A percentile compares a stretch with the other conserved stretches of the same genome.
Conservation (phyloP, 2,888 invertebrate species). For the Anoncus sp. region DNA sequence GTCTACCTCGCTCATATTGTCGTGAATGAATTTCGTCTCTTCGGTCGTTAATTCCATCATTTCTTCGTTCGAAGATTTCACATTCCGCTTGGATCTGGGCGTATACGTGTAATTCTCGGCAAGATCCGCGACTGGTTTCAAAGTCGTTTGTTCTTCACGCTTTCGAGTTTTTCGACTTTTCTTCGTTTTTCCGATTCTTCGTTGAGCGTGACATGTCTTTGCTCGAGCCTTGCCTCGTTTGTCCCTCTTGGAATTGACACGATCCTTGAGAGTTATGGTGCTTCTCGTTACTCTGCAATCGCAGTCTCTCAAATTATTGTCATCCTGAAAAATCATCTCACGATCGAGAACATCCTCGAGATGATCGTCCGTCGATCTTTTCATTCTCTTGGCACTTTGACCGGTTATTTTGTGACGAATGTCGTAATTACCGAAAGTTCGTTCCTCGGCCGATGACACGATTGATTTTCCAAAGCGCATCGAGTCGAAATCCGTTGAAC, state of each 20-base stretch:
- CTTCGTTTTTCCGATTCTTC: background rate
- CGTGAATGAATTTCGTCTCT: background rate
- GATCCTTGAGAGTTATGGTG: constrained; percentile 18
- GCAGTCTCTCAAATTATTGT: constrained; percentile 73
- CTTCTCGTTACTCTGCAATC: constrained; percentile 74
- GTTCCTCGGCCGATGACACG: constrained; percentile 48
- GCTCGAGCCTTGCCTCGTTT: background rate
- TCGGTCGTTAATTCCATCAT: background rate
- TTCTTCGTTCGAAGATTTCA: background rate
- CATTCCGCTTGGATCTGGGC: constrained; percentile 33
- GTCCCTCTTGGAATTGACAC: background rate
- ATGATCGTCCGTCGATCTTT: constrained; percentile 62
- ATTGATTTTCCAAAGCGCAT: constrained; percentile 45
- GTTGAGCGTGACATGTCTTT: background rate
- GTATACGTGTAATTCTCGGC: constrained; percentile 10
- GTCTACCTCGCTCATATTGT: background rate
- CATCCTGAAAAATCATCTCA: constrained; percentile 77
- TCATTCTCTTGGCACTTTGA: background rate
- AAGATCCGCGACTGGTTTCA: background rate
- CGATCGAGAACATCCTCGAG: constrained; percentile 66
- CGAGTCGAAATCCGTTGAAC: constrained; percentile 38
- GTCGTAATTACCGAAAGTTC: constrained; percentile 6
- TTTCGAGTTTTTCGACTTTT: background rate
- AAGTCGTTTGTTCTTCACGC: constrained; percentile 9
- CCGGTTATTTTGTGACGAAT: background rate